phyloP scores from a whole-genome alignment of 2,113 vertebrate species.

The Misgurnus anguillicaudatus region DNA sequence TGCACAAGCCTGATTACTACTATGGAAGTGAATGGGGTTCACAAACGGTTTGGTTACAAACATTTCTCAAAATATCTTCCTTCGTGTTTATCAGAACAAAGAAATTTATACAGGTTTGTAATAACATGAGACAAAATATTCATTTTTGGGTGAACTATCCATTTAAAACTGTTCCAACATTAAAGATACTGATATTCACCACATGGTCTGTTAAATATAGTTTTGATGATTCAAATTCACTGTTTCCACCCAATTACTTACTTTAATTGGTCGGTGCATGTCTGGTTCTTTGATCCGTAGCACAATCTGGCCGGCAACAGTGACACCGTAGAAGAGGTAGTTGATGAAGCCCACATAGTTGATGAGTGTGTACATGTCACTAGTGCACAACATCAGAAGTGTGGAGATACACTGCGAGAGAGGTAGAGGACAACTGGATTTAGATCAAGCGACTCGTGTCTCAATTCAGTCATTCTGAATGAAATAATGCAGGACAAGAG shows the following conservation, averaged over 20 bases:
- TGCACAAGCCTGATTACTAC: no score
- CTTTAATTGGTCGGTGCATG: constrained; percentile 87
- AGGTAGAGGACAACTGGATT: background rate
- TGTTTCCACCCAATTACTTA: constrained; percentile 55
- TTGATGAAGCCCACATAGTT: constrained; percentile 96
- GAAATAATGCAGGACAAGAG: background rate
- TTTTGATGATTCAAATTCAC: background rate
- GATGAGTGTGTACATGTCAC: constrained; percentile 95
- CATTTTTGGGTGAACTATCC: no score
- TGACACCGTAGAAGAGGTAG: constrained; percentile 93
- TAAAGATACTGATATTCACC: background rate
- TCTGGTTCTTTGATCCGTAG: constrained; percentile 84
- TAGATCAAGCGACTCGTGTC: background rate
- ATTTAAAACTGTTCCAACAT: background rate
- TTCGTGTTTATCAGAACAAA: no score
- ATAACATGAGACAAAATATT: no score
- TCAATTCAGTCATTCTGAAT: background rate
- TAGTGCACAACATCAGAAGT: constrained; percentile 91
- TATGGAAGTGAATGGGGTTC: no score
- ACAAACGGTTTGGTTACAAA: no score
- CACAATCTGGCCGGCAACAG: constrained; percentile 89
- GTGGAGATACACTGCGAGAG: constrained; percentile 83
- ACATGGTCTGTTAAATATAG: background rate
- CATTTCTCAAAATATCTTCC: no score
- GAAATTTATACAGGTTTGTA: no score